A percentile compares a stretch with the other conserved stretches of the same genome.
phyloP scores from a whole-genome alignment of 2,797 vertebrate species.

The Acanthornis magna region DNA sequence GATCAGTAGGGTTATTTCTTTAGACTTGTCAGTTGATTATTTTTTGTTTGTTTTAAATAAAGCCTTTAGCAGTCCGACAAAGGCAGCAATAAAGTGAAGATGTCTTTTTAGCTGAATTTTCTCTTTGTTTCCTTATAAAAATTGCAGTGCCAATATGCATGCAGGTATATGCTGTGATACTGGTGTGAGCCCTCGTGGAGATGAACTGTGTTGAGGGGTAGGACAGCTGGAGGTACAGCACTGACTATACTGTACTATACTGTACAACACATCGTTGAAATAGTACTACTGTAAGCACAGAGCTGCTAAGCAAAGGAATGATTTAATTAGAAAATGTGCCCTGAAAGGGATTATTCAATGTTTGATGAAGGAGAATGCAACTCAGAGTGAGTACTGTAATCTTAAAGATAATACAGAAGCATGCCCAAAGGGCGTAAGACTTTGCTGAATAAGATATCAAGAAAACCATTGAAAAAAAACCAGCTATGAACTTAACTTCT shows the following conservation, averaged over 20 bases:
- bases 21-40: background rate
- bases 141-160: background rate
- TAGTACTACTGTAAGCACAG: background rate
- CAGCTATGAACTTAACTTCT: background rate
- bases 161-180: rapidly evolving
- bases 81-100: background rate
- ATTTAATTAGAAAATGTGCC: conserved; percentile 21
- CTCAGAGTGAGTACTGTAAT: background rate
- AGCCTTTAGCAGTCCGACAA: background rate
- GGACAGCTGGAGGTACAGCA: background rate
- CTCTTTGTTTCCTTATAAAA: background rate
- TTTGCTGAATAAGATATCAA: background rate
- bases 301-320: background rate
- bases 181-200: background rate
- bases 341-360: background rate
- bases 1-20: background rate
- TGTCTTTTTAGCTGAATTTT: background rate
- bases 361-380: conserved; percentile 2
- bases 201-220: background rate
- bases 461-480: background rate
- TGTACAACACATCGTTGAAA: background rate
- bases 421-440: background rate
- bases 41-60: background rate
- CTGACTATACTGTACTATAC: background rate
- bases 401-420: background rate